Percentiles rank a stretch among this genome's conserved stretches.
These are phyloP conservation scores for Etheostoma nigrum DNA, from an alignment of 2,797 vertebrate species.

Conservation along the genomic window DNA sequence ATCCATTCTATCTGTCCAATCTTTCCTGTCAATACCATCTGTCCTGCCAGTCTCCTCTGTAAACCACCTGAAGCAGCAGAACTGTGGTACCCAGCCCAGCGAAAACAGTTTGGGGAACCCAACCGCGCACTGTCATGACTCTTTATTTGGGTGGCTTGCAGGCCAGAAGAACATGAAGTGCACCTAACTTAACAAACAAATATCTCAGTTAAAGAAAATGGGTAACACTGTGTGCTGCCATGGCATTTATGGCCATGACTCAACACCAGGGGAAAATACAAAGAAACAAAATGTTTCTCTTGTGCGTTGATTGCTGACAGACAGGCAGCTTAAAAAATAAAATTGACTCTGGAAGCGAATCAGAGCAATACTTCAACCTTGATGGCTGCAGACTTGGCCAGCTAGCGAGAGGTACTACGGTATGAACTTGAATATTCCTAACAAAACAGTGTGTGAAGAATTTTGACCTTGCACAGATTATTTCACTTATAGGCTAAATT, in stretches of 20 bases:
- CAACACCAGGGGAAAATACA: constrained; percentile 38
- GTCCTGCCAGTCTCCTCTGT: constrained; percentile 22
- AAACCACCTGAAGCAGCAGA: constrained; percentile 44
- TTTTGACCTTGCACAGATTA: constrained; percentile 20
- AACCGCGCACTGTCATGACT: constrained; percentile 22
- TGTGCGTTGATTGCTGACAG: constrained; percentile 59
- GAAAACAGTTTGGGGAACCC: constrained; percentile 43
- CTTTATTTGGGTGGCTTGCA: constrained; percentile 62
- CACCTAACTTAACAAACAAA: constrained; percentile 51
- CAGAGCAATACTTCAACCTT: constrained; percentile 34
- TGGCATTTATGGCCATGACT: constrained; percentile 65
- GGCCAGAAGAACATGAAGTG: constrained; percentile 43
- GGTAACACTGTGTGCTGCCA: constrained; percentile 65
- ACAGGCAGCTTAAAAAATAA: constrained; percentile 51
- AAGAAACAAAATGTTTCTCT: constrained; percentile 41
- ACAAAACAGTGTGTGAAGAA: constrained; percentile 23
- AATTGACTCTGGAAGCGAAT: constrained; percentile 52
- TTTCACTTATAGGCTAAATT: constrained; percentile 31
- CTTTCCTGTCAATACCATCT: constrained; percentile 6
- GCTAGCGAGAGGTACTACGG: constrained; percentile 2
- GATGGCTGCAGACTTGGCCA: constrained; percentile 38
- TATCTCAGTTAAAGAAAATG: constrained; percentile 49
- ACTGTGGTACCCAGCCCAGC: constrained; percentile 16
- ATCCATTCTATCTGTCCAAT: constrained; percentile 33
- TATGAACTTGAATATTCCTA: constrained; percentile 3